Evolutionary conservation across 2,888 invertebrate genomes (phyloP).

Genomic region (Allophyes oxyacanthae): DNA sequence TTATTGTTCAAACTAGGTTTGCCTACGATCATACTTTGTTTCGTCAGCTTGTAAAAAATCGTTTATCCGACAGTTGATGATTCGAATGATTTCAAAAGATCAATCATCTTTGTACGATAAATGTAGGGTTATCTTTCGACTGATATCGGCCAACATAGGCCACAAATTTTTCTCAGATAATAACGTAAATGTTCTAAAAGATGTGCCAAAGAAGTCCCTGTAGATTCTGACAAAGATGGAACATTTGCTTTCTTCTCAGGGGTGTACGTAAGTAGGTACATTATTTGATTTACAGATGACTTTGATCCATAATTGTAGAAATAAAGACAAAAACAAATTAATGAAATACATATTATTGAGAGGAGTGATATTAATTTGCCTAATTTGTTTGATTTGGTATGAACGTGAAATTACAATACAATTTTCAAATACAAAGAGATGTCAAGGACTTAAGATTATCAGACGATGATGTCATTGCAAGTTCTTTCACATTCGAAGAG

Average conservation of each 20-base stretch:
- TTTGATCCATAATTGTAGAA: too few relatives aligned
- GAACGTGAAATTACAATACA: not conserved
- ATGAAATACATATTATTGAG: too few relatives aligned
- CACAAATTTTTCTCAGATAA: not conserved
- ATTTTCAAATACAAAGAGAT: conserved; percentile 26
- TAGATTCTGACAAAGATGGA: too few relatives aligned
- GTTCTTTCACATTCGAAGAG: conserved; percentile 4
- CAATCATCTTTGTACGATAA: conserved; percentile 5
- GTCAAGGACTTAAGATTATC: conserved; percentile 44
- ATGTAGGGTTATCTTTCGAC: conserved; percentile 16
- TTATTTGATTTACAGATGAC: too few relatives aligned
- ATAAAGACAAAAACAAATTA: too few relatives aligned
- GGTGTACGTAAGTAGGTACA: too few relatives aligned
- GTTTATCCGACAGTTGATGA: not conserved
- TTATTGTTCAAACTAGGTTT: conserved; percentile 30
- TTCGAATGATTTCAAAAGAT: conserved; percentile 3
- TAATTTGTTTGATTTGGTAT: too few relatives aligned
- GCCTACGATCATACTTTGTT: not conserved
- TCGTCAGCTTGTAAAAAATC: not conserved
- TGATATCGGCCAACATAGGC: conserved; percentile 24
- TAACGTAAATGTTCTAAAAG: too few relatives aligned
- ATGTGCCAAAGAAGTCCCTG: too few relatives aligned
- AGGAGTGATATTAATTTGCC: too few relatives aligned
- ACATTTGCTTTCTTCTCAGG: too few relatives aligned
- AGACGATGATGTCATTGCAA: conserved; percentile 57